Base-by-base conservation (phyloP, 2,888 invertebrate genomes). In the Tachystola acroxantha region DNA sequence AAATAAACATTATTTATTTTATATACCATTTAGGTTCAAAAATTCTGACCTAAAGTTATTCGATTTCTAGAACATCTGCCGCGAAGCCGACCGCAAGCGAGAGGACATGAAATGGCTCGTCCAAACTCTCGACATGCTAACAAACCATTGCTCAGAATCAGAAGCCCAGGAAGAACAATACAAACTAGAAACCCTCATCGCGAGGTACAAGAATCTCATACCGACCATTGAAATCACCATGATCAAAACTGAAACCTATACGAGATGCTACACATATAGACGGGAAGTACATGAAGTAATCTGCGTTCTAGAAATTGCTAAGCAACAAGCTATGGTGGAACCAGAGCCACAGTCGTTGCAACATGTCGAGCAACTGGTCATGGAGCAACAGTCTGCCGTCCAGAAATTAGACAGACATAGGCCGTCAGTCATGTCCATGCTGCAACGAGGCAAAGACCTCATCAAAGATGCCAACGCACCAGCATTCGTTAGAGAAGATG, bases 91-190 rank as follows among this genome's bases (percentile, higher is more conserved):
- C 68, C 90, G 90, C 40, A 95, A 95, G 70, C 91, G 96, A 14
- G 96, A 97, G 72, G 96, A 96, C 59, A 96, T 97, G 93, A 97
- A 97, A 67, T 96, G 96, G 96, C 88, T 98, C 37, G 96, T 97
- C 1, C 96, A 96, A 75, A 95, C 95, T 9, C 80, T 98, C 34
- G 96, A 98, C 61, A 92, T 93, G 56, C 89, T 98, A 41, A 91
- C 94, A 11, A 91, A 94, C 39, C 94, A 95, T 63, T 93, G 94
- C 50, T 91, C 94, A 7, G 94, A 96, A 57, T 88, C 89, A 30
- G 95, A 96, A 75, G 93, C 94, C 0, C 88, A 91, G 45, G 80
- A 88, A 14, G 97, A 97, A 72, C 96, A 97, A 69, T 89, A 91
- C 42, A 91, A 91, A 57, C 85, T 98, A 9, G 96, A 96, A 67